Conservation (phyloP, 2,113 vertebrate species). For the Petromus typicus region DNA sequence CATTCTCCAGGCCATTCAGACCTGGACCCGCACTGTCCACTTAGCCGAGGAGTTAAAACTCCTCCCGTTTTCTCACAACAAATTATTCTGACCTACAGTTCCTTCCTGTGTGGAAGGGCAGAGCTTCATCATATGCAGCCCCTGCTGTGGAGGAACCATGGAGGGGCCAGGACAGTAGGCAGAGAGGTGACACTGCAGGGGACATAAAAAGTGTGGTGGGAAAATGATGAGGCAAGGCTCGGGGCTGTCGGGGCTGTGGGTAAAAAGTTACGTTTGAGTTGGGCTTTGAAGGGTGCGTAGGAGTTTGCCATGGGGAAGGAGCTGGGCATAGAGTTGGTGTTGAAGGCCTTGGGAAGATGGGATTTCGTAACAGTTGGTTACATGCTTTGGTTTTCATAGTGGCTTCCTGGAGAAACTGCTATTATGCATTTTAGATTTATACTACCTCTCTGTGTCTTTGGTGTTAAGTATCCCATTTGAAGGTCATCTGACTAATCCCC, state of each 20-base stretch:
- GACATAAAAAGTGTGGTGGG: not conserved
- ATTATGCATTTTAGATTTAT: not conserved
- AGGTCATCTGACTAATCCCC: not conserved
- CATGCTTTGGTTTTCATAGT: not conserved
- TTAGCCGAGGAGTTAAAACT: too few species aligned
- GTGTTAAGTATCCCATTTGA: not conserved
- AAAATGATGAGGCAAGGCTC: not conserved
- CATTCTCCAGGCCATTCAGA: accelerated
- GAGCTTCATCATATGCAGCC: accelerated
- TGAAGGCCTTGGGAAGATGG: accelerated
- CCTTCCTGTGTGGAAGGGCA: accelerated
- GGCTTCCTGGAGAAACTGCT: not conserved
- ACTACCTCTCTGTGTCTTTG: accelerated
- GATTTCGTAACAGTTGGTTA: not conserved
- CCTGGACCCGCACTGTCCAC: accelerated
- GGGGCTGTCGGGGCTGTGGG: not conserved
- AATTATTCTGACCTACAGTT: not conserved
- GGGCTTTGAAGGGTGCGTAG: not conserved
- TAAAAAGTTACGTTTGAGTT: not conserved
- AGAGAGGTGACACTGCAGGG: not conserved
- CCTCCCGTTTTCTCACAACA: not conserved
- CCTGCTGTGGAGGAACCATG: too few species aligned
- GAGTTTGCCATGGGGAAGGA: not conserved
- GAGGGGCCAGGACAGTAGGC: not conserved
- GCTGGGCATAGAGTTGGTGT: accelerated